Base-by-base conservation (phyloP, 2,888 invertebrate species). In the Helleia helle region DNA sequence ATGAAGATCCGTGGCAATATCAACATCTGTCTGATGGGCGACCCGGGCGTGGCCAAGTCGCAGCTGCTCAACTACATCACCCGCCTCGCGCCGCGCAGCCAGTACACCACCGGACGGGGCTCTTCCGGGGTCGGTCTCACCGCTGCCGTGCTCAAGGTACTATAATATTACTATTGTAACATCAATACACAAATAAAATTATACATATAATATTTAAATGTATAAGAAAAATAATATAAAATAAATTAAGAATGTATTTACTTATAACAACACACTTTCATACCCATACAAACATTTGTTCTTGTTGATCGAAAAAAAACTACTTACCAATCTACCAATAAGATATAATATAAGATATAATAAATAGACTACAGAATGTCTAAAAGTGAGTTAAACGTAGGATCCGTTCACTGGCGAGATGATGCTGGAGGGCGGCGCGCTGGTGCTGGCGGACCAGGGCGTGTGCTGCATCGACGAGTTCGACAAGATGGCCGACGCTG, bases 401-500 rank as follows among this genome's bases (percentile, higher is more conserved):
- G 99, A 99, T 75, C 95, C 96, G 0, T 84, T 98, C 49, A 99
- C 99, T 0, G 96, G 96, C 1, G 97, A 99, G 87, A 97, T 99
- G 96, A 94, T 93, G 68, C 80, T 99, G 41, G 97, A 98, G 68
- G 97, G 99, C 26, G 99, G 99, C 4, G 97, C 99, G 7, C 80
- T 99, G 22, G 99, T 99, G 25, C 76, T 99, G 50, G 97, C 98
- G 1, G 98, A 99, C 80, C 93, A 95, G 66, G 98, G 98, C 39
- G 93, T 97, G 42, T 99, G 99, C 73, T 99, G 99, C 75, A 99
- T 99, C 69, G 99, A 99, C 71, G 99, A 99, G 86, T 99, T 99
- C 73, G 99, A 99, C 84, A 99, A 99, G 86, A 98, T 99, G 99
- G 94, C 96, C 36, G 99, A 99, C 51, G 75, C 83, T 28, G 99